Conservation (phyloP, 2,888 invertebrate genomes). For the Cybosia mesomella region DNA sequence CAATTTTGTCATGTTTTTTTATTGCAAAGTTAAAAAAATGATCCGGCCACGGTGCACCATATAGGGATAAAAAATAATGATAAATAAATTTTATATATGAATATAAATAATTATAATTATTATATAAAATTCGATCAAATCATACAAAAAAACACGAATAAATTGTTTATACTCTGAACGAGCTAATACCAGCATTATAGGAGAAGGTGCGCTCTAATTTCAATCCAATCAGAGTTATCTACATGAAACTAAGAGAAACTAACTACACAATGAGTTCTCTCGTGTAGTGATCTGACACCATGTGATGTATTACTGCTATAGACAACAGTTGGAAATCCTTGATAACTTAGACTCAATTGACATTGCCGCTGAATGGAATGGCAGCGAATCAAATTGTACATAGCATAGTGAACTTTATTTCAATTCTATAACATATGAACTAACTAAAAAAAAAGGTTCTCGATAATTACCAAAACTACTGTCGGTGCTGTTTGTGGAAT, state of each 20-base stretch:
- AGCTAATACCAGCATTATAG: conserved; percentile 4
- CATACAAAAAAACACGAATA: conserved; percentile 15
- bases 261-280: background rate
- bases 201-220: background rate
- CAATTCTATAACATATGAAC: no score
- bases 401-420: no score
- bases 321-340: background rate
- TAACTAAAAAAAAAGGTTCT: no score
- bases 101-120: background rate
- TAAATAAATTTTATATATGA: background rate
- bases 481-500: no score
- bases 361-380: no score
- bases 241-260: conserved; percentile 18
- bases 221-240: background rate
- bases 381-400: no score
- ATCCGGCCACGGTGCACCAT: conserved; percentile 1
- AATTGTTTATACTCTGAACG: conserved; percentile 15
- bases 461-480: no score
- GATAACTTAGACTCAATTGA: no score
- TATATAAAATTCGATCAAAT: conserved; percentile 10
- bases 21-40: background rate
- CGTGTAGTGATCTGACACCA: background rate
- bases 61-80: conserved; percentile 1
- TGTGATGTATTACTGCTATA: background rate
- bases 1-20: conserved; percentile 4